Base-by-base conservation (phyloP, 2,888 invertebrate genomes). In the Trimorus sp. region DNA sequence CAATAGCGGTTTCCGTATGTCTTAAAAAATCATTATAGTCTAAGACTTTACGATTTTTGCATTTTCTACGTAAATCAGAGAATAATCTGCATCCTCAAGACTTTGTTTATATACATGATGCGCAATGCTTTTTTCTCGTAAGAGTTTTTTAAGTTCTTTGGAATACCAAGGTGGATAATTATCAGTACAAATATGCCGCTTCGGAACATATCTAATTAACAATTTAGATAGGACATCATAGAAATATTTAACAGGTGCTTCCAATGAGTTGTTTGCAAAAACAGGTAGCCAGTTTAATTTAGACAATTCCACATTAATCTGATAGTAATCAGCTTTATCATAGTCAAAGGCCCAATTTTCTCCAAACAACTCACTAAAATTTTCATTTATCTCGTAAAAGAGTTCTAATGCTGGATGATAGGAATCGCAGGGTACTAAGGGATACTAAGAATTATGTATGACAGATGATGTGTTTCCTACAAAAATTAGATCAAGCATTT, bases 141-240 rank as follows among this genome's bases (percentile, higher is more conserved):
- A 14, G 8, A 54, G 54, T 16, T 54, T 54, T 54, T 54, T 54
- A 6, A 54, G 36, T 15, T 54, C 54, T 15, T 7, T 12, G 12
- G 54, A 54, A 26, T 54, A 54, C 54, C 54, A 36, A 11, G 54
- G 54, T 7, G 54, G 54, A 54, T 7, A 54, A 26, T 12, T 16
- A 6, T 12, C 12, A 16, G 54, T 15, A 37, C 12, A 11, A 12
- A n/a, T 56, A 7, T 37, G 12, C 12, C 3, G 26, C 37, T 56
- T 36, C 12, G 56, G 37, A n/a, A 56, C 56, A 26, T 56, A 37
- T 38, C 3, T 56, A 12, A 37, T n/a, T n/a, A 56, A 12, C 37
- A 56, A 56, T 12, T 26, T 1, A 37, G 36, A 56, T 26, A 56
- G 7, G 4, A 56, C 5, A 56, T 38, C 3, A 14, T 56, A 56